Evolutionary conservation across 1,140 invertebrate genomes (phyloP).

Genomic region (Drosophila subpulchrella): DNA sequence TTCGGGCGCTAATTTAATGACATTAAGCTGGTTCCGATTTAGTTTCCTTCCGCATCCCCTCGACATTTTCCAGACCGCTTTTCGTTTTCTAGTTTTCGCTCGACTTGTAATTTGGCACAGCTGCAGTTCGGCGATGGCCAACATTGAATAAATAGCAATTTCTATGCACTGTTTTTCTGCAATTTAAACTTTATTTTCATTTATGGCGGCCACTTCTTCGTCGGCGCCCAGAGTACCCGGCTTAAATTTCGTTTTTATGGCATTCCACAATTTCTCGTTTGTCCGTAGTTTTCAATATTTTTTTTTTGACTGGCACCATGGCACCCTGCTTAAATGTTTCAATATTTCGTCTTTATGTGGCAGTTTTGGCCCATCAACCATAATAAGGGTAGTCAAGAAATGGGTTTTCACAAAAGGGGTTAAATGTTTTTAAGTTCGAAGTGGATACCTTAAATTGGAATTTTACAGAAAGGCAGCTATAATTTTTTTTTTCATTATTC

Average conservation of each 20-base stretch:
- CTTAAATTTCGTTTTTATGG: slow-evolving; percentile 48
- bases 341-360: slow-evolving; percentile 35
- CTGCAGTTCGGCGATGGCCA: slow-evolving; percentile 56
- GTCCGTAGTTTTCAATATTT: slow-evolving; percentile 1
- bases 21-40: slow-evolving; percentile 58
- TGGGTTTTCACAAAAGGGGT: slow-evolving; percentile 7
- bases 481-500: too few species aligned
- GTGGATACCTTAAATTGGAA: background rate
- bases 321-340: slow-evolving; percentile 1
- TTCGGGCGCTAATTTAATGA: slow-evolving; percentile 69
- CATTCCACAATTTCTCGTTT: slow-evolving; percentile 13
- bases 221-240: background rate
- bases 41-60: slow-evolving; percentile 23
- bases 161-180: slow-evolving; percentile 73
- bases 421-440: background rate
- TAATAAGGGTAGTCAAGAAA: slow-evolving; percentile 6
- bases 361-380: slow-evolving; percentile 1
- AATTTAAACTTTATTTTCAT: slow-evolving; percentile 81
- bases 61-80: slow-evolving; percentile 1
- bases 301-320: background rate
- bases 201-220: slow-evolving; percentile 42
- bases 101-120: slow-evolving; percentile 60
- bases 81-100: slow-evolving; percentile 20
- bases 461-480: too few species aligned
- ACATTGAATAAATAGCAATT: slow-evolving; percentile 75